Evolutionary conservation across 1,140 invertebrate genomes (phyloP), one percentile per base, ranked within the genome.

Genomic region (Rhysida immarginata): DNA sequence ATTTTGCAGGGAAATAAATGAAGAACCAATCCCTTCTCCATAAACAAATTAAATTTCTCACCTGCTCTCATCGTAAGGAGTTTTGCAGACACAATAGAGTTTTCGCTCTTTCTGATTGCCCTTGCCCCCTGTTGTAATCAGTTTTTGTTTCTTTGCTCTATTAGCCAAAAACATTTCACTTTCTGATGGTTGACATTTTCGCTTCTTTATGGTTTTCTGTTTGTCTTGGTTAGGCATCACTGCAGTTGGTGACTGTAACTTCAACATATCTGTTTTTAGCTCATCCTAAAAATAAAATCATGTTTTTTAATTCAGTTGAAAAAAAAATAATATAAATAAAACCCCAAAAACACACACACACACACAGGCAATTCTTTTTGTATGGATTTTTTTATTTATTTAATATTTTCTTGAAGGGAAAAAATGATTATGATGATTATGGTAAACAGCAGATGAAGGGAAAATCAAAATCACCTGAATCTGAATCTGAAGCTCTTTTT

Each of bases 1-100:
- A n/a, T n/a, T n/a, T n/a, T n/a, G n/a, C n/a, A n/a, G n/a, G n/a
- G n/a, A n/a, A n/a, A n/a, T n/a, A n/a, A n/a, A n/a, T n/a, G n/a
- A n/a, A n/a, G n/a, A n/a, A n/a, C n/a, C n/a, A n/a, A n/a, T n/a
- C n/a, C n/a, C n/a, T n/a, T n/a, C n/a, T n/a, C n/a, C 14, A 26
- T 13, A 2, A 59, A 29, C 14, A 52, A 26, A 55, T 48, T 11
- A 24, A 35, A 53, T 24, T 53, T 58, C 76, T 69, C 69, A 87
- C 83, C 89, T 91, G 13, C 85, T 86, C 65, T 91, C 85, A 70
- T 97, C 93, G 68, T 96, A 97, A 2, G 91, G 90, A 35, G 86
- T 95, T 65, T 87, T 81, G 68, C 95, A 98, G 21, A 94, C 74
- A 68, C 94, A 98, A 63, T 95, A 87, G 0, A 95, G 72, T 67